phyloP scores from a whole-genome alignment of 2,797 vertebrate genomes.

The Graptemys geographica region DNA sequence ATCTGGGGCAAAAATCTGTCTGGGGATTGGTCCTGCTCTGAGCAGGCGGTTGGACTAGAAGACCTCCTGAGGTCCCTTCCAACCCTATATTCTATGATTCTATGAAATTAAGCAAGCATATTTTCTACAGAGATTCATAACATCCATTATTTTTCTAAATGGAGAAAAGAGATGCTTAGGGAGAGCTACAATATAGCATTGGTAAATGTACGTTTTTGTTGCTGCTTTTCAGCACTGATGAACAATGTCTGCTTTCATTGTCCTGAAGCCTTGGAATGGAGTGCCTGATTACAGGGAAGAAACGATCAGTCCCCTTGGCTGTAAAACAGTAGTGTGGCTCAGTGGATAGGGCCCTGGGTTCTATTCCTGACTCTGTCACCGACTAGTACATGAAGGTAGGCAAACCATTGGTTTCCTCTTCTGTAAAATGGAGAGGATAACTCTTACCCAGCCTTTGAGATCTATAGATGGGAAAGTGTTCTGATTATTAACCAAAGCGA shows the following conservation, averaged over 20 bases:
- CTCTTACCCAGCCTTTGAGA: not conserved
- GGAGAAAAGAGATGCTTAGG: not conserved
- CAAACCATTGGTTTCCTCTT: too few relatives aligned
- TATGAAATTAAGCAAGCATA: not conserved
- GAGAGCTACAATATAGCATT: rapidly evolving
- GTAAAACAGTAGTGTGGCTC: not conserved
- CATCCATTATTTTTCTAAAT: not conserved
- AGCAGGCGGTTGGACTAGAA: too few relatives aligned
- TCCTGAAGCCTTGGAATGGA: not conserved
- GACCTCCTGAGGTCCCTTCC: too few relatives aligned
- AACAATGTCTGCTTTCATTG: rapidly evolving
- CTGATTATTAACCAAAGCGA: not conserved
- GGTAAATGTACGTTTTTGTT: not conserved
- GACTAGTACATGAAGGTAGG: not conserved
- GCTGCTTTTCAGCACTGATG: not conserved
- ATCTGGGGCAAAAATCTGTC: too few relatives aligned
- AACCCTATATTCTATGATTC: too few relatives aligned
- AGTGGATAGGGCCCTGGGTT: not conserved
- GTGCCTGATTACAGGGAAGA: not conserved
- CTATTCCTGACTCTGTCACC: not conserved
- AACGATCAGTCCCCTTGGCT: not conserved
- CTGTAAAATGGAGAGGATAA: not conserved
- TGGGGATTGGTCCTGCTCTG: too few relatives aligned
- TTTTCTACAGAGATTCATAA: not conserved
- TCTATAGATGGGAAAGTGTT: too few relatives aligned